Conservation (phyloP, 2,113 vertebrate genomes). For the Dicrurus megarhynchus region DNA sequence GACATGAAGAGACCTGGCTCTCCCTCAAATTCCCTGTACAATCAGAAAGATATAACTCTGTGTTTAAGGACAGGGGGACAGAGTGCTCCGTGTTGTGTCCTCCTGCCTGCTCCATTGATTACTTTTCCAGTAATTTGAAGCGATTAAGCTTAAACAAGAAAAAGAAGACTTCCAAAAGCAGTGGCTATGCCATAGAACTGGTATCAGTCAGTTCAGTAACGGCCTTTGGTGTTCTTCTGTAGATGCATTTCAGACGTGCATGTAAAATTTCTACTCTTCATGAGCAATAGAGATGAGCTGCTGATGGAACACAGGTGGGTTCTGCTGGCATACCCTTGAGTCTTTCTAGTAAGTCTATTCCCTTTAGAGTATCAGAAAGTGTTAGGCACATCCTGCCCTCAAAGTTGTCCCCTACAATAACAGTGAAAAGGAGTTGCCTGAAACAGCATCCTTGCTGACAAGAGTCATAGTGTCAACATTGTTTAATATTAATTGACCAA, state of each 20-base stretch:
- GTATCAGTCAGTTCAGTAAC: not conserved
- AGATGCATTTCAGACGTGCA: not conserved
- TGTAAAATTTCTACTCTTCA: not conserved
- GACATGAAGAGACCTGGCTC: not conserved
- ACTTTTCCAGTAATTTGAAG: not conserved
- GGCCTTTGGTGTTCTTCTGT: not conserved
- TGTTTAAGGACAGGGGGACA: not conserved
- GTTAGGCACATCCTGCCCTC: not conserved
- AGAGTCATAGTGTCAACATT: not conserved
- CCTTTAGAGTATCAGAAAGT: not conserved
- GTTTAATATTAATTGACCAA: not conserved
- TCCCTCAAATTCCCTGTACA: not conserved
- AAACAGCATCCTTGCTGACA: not conserved
- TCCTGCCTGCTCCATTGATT: not conserved
- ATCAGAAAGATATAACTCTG: not conserved
- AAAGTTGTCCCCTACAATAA: not conserved
- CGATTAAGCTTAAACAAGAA: not conserved
- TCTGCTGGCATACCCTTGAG: slow-evolving; percentile 10
- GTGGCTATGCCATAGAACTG: not conserved
- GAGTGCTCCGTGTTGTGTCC: not conserved
- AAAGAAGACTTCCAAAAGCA: not conserved
- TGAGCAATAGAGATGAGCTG: not conserved
- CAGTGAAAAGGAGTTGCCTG: not conserved
- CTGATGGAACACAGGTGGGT: not conserved
- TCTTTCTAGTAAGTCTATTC: not conserved